Percentiles rank a stretch among this genome's conserved stretches.
Evolutionary conservation across 2,113 vertebrate genomes (phyloP).

Genomic region (Dasypus novemcinctus): DNA sequence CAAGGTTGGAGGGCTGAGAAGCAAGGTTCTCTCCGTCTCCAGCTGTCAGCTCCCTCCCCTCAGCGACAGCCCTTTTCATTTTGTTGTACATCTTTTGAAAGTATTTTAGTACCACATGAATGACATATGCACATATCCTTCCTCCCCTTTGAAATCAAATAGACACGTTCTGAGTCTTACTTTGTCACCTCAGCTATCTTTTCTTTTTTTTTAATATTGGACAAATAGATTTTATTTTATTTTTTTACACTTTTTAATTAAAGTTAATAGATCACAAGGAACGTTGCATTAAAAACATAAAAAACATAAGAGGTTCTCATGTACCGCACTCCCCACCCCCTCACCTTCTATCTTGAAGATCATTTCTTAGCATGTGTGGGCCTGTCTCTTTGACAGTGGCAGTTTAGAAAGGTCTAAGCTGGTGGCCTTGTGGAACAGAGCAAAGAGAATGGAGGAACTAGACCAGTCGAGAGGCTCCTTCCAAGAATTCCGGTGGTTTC

Average conservation of each 20-base stretch:
- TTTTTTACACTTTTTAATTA: no score
- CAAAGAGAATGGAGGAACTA: neutral
- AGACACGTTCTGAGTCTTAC: neutral
- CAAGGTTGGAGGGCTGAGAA: neutral
- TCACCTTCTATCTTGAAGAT: neutral
- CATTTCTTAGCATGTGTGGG: neutral
- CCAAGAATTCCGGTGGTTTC: conserved; percentile 31
- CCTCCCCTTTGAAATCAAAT: conserved; percentile 4
- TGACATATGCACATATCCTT: neutral
- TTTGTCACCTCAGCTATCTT: no score
- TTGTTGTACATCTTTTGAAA: neutral
- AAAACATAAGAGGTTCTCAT: no score
- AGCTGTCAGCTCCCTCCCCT: neutral
- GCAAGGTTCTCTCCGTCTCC: neutral
- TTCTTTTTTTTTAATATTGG: no score
- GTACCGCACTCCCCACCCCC: no score
- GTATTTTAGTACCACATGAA: neutral
- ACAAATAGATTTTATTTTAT: no score
- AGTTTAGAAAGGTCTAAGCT: conserved; percentile 18
- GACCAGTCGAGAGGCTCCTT: neutral
- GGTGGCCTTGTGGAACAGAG: neutral
- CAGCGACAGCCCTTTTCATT: neutral
- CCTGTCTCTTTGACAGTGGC: neutral
- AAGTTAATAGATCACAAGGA: no score
- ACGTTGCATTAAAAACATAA: no score